Evolutionary conservation across 2,113 vertebrate genomes (phyloP), one percentile per base, ranked within the genome.

Genomic region (Dromas ardeola): DNA sequence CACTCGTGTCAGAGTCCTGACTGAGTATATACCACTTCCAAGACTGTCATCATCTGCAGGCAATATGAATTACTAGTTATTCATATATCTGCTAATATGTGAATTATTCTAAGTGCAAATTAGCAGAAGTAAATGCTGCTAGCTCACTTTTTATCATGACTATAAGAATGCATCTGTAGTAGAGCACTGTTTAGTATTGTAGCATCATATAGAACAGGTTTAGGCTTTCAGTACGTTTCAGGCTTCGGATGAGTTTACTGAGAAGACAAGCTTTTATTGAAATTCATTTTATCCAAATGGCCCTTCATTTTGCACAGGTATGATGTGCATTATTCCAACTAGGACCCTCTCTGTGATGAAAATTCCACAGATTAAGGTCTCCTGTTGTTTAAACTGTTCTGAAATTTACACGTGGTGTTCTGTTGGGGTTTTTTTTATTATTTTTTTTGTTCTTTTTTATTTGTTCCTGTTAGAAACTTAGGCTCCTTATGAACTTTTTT

Each of bases 381-480:
- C 8, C 16, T 36, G n/a, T 78, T 47, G 16, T 78, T 86, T 40
- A 67, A 84, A 83, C 5, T 55, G 2, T 50, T 79, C 29, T 84
- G 63, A 89, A 86, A 71, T 63, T 79, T 55, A 21, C 27, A 27
- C 2, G 2, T 13, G 47, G 20, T 6, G 2, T 78, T 81, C 13
- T 23, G 19, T 22, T 65, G 3, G 23, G 19, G 20, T 63, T 3
- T 50, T 55, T 53, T 49, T 30, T 34, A 34, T 34, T 34, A 6
- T 0, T 2, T 10, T 20, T 55, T 29, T 63, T 49, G 5, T 66
- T n/a, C 4, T 10, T 4, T 47, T 56, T 3, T 19, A 18, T 61
- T 66, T 81, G 12, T 55, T 82, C 38, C 82, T 63, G 9, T 11
- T 72, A 42, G 47, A 88, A 72, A 8, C 12, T 38, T 80, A 34